Conservation (phyloP, 37 sponge, comb jelly and placozoan species). For the Theonella swinhoei region DNA sequence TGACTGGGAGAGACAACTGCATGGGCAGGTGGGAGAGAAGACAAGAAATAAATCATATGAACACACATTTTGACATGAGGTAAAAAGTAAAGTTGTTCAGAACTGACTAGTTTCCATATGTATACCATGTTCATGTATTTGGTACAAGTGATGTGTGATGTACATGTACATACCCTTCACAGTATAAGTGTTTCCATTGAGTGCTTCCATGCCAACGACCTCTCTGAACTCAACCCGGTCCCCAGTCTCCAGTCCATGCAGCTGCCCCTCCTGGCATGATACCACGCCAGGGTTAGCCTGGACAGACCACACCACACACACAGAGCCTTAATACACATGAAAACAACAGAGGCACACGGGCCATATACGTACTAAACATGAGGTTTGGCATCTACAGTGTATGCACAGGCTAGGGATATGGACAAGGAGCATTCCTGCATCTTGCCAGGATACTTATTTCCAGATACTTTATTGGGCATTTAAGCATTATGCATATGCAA, state of each 20-base stretch:
- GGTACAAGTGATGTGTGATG: not conserved
- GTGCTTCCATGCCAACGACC: conserved; percentile 84
- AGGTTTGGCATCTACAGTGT: no score
- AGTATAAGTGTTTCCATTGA: conserved; percentile 77
- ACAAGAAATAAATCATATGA: not conserved
- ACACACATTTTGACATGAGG: not conserved
- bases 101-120: no score
- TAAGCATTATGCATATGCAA: no score
- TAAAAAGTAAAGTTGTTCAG: no score
- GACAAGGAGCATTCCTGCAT: no score
- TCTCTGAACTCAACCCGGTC: conserved; percentile 86
- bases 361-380: not conserved
- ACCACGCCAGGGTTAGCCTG: conserved; percentile 85
- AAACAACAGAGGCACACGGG: not conserved
- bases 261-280: conserved; percentile 62
- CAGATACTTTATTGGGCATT: no score
- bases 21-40: no score
- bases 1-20: conserved; percentile 72
- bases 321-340: not conserved
- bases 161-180: conserved; percentile 55
- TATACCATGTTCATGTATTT: no score
- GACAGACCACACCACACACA: no score
- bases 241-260: conserved; percentile 85
- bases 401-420: no score
- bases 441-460: no score